A percentile compares a stretch with the other conserved stretches of the same genome.
Evolutionary conservation across 2,888 invertebrate genomes (phyloP).

Genomic region (Mesochorus sp.): DNA sequence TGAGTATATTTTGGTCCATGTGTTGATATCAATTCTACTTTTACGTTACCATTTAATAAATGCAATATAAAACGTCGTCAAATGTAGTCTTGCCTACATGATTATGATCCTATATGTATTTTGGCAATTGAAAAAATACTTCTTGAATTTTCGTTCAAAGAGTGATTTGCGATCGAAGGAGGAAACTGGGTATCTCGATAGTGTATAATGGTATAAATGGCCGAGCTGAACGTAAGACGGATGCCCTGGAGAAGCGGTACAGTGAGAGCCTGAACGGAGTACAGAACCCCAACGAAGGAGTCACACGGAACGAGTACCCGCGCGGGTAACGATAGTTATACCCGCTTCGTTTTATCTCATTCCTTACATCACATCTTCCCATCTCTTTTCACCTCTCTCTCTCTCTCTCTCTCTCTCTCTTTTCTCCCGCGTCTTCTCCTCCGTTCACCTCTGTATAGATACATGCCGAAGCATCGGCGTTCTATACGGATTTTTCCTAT

Average conservation of each 20-base stretch:
- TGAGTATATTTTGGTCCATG: no score
- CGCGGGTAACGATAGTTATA: slow-evolving; percentile 6
- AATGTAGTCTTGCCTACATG: no score
- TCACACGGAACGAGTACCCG: slow-evolving; percentile 1
- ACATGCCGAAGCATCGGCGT: slow-evolving; percentile 47
- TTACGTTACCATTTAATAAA: no score
- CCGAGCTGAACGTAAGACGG: background rate
- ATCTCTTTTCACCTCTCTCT: slow-evolving; percentile 22
- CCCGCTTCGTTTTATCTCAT: slow-evolving; percentile 12
- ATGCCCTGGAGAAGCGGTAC: background rate
- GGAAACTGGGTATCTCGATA: background rate
- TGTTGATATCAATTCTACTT: no score
- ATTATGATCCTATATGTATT: no score
- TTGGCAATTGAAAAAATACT: no score
- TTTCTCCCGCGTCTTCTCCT: slow-evolving; percentile 10
- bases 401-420: slow-evolving; percentile 10
- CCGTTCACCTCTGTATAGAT: slow-evolving; percentile 9
- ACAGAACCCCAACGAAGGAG: background rate
- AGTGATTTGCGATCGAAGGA: no score
- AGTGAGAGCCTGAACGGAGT: background rate
- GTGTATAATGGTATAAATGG: background rate
- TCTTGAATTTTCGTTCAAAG: background rate
- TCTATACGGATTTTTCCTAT: slow-evolving; percentile 34
- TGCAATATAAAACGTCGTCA: no score
- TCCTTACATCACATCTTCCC: slow-evolving; percentile 39